Base-by-base conservation (phyloP, 2,113 vertebrate genomes). In the Grallaria varia region DNA sequence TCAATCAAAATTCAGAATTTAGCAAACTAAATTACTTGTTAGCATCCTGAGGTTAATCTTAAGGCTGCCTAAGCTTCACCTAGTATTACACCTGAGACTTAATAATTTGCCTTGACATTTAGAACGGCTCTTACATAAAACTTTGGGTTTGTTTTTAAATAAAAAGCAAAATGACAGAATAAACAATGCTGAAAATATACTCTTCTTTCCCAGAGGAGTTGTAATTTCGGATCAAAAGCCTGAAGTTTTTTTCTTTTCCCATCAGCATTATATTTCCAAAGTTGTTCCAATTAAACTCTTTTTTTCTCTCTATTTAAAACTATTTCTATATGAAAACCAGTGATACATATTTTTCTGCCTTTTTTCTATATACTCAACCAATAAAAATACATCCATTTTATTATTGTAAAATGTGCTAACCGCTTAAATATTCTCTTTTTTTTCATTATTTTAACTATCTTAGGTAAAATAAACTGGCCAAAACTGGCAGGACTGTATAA, bases 21-120 rank as follows among this genome's bases (percentile, higher is more conserved):
- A 93, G 21, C 40, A 86, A 78, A 90, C 89, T 22, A 81, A 88
- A 90, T 92, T 78, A 86, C n/a, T 83, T 90, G 58, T 80, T 92
- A 90, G 84, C 52, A 67, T 84, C 76, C 82, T 60, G 47, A 53
- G 64, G 58, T 92, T 86, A 84, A 77, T 91, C 68, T 84, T 84
- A 92, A 82, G 53, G 71, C 71, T 85, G 78, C 59, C 31, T 74
- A 91, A 86, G 17, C 49, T 89, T 95, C 95, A 96, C 82, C 58
- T 31, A 81, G 15, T 85, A 60, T 81, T 69, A 85, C 14, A 20
- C 35, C 59, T 64, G 62, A 88, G n/a, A 90, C 44, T 73, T 67
- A 71, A 67, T 63, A 91, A 91, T 83, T 88, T 90, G 80, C 60
- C 64, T 93, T 4, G 9, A 93, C 56, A 81, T 96, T 88, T 84